phyloP scores from a whole-genome alignment of 2,888 invertebrate species.

The Eretmocerus hayati region DNA sequence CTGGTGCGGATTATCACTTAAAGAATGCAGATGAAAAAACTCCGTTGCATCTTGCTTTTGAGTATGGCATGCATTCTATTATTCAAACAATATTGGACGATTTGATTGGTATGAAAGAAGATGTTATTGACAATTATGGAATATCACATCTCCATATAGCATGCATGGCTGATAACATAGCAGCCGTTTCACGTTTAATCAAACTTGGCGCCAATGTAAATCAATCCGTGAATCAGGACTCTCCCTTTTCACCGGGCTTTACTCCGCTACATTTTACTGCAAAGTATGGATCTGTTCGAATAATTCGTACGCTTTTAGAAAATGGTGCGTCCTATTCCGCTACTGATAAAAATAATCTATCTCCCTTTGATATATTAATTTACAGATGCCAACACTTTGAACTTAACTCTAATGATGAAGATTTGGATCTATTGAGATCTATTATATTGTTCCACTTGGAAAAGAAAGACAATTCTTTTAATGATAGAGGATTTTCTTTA shows the following conservation, averaged over 20 bases:
- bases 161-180: not conserved
- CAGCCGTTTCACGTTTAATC: not conserved
- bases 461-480: too few relatives aligned
- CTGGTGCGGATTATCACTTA: not conserved
- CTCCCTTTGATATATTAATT: too few relatives aligned
- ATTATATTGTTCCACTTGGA: too few relatives aligned
- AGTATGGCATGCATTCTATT: too few relatives aligned
- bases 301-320: too few relatives aligned
- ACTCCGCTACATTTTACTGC: slow-evolving; percentile 3
- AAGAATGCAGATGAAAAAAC: not conserved
- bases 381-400: too few relatives aligned
- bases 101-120: not conserved
- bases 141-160: slow-evolving; percentile 3
- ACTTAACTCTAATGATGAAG: too few relatives aligned
- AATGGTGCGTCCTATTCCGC: too few relatives aligned
- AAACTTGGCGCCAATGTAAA: not conserved
- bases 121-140: not conserved
- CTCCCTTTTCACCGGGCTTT: not conserved
- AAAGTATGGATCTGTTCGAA: too few relatives aligned
- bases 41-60: not conserved
- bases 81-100: not conserved
- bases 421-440: too few relatives aligned
- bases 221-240: not conserved
- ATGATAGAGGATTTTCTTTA: too few relatives aligned
- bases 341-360: too few relatives aligned